A percentile compares a stretch with the other conserved stretches of the same genome.
phyloP scores from a whole-genome alignment of 2,113 vertebrate species.

The Marmota flaviventris region DNA sequence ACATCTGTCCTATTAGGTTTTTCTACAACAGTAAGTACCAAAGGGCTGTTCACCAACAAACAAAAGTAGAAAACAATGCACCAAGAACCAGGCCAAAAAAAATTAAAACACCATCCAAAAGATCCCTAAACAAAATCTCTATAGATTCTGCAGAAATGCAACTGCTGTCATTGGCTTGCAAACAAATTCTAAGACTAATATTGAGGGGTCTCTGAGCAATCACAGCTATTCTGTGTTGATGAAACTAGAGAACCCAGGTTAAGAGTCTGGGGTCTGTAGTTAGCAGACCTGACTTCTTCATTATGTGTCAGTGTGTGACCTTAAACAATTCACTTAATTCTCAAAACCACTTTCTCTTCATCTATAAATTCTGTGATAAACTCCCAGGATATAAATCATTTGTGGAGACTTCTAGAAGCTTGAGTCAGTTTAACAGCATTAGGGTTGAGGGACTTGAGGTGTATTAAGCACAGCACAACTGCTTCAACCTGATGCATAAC shows the following conservation, averaged over 20 bases:
- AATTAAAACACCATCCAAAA: background rate
- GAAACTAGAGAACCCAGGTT: background rate
- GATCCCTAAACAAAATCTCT: background rate
- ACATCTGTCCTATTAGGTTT: slow-evolving; percentile 56
- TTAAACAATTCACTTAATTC: background rate
- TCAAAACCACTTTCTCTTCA: background rate
- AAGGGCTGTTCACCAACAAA: slow-evolving; percentile 46
- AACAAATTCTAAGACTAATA: background rate
- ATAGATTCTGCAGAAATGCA: background rate
- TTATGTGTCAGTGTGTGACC: background rate
- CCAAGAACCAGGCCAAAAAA: background rate
- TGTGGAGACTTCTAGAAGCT: background rate
- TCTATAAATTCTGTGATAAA: background rate
- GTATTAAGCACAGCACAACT: background rate
- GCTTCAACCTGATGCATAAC: rapidly evolving
- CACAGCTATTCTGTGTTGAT: background rate
- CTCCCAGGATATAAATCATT: background rate
- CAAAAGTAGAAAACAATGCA: background rate
- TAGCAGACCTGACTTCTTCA: background rate
- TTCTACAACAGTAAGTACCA: slow-evolving; percentile 55
- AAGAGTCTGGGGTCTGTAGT: background rate
- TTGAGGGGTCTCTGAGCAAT: background rate
- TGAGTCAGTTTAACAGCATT: background rate
- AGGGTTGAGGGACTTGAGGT: background rate
- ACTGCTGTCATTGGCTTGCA: background rate